Percentiles rank a stretch among this genome's conserved stretches.
These are phyloP conservation scores for Synaphobranchus kaupii DNA, from an alignment of 2,797 vertebrate species.

Conservation along the genomic window DNA sequence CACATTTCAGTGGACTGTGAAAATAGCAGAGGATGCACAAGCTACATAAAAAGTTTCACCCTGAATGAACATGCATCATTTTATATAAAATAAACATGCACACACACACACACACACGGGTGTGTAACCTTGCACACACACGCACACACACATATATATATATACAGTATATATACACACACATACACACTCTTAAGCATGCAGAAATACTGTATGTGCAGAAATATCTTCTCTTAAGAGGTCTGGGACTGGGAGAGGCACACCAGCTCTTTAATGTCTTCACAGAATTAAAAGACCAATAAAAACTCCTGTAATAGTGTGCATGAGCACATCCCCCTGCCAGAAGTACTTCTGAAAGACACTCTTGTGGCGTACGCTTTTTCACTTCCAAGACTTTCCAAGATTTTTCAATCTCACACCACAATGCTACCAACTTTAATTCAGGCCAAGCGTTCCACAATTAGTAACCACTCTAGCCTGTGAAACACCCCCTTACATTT, in stretches of 20 bases:
- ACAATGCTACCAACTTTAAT: neutral
- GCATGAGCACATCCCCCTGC: neutral
- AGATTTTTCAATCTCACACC: slow-evolving; percentile 2
- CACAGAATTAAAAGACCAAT: neutral
- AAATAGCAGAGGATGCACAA: neutral
- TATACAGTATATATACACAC: neutral
- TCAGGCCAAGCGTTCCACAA: neutral
- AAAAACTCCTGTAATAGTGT: neutral
- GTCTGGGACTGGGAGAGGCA: neutral
- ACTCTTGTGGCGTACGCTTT: neutral
- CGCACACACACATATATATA: neutral
- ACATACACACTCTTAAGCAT: neutral
- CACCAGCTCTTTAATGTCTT: neutral
- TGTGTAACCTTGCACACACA: neutral
- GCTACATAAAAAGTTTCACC: neutral
- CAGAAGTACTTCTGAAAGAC: neutral
- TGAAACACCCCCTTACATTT: neutral
- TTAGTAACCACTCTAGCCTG: neutral
- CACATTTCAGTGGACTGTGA: neutral
- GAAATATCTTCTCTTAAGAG: neutral
- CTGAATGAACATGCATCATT: neutral
- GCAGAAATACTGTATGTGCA: neutral
- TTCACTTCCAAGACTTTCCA: neutral
- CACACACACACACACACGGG: neutral
- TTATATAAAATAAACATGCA: neutral